Conservation (phyloP, 2,888 invertebrate genomes). For the Myopa tessellatipennis region DNA sequence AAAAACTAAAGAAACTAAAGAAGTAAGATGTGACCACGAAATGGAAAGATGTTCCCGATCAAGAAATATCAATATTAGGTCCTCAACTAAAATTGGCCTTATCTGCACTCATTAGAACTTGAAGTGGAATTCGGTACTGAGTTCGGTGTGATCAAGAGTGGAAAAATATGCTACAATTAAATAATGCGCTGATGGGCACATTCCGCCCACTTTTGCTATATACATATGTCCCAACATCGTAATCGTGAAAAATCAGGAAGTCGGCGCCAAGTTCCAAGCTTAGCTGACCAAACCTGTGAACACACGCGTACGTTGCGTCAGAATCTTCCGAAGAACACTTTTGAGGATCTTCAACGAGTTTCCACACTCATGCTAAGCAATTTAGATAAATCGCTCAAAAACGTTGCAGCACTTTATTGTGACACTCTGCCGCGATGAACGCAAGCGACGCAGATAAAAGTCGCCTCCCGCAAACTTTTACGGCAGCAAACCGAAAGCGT, state of each 20-base stretch:
- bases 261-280: neutral
- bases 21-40: too few species aligned
- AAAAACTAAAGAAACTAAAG: too few species aligned
- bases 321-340: neutral
- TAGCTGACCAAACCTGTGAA: neutral
- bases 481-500: neutral
- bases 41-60: too few species aligned
- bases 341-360: slow-evolving; percentile 12
- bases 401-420: slow-evolving; percentile 46
- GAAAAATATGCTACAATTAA: too few species aligned
- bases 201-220: too few species aligned
- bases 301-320: neutral
- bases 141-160: too few species aligned
- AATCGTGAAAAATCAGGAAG: neutral
- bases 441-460: slow-evolving; percentile 33
- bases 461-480: slow-evolving; percentile 6
- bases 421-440: slow-evolving; percentile 48
- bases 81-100: too few species aligned
- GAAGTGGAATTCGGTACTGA: too few species aligned
- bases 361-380: slow-evolving; percentile 8
- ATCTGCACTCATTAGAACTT: too few species aligned
- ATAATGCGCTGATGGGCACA: too few species aligned
- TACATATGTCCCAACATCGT: too few species aligned
- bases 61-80: too few species aligned
- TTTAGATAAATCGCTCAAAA: slow-evolving; percentile 25